A percentile compares a stretch with the other conserved stretches of the same genome.
phyloP scores from a whole-genome alignment of 1,140 invertebrate species.

The Sminthurides bifidus region DNA sequence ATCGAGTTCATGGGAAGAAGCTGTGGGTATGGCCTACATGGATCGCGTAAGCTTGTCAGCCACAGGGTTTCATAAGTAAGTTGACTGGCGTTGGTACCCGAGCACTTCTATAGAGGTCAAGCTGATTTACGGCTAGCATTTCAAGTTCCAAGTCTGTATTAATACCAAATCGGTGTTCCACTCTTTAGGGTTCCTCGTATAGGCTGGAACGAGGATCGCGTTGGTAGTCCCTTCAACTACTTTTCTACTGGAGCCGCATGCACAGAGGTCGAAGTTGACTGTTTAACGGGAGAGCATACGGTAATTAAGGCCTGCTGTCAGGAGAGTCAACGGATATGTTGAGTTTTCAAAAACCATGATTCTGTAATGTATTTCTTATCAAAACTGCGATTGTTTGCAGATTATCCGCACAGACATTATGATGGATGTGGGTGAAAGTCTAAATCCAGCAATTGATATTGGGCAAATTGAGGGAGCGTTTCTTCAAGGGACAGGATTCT shows the following conservation, averaged over 20 bases:
- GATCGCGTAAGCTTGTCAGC: constrained; percentile 68
- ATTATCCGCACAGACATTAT: constrained; percentile 54
- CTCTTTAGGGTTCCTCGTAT: constrained; percentile 61
- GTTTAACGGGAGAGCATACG: constrained; percentile 72
- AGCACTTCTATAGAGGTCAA: constrained; percentile 38
- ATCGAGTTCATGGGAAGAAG: constrained; percentile 71
- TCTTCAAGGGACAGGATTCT: constrained; percentile 49
- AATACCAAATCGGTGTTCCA: constrained; percentile 45
- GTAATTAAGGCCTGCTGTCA: constrained; percentile 72
- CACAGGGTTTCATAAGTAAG: constrained; percentile 62
- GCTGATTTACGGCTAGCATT: constrained; percentile 39
- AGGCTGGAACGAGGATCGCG: constrained; percentile 58
- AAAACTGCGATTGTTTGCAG: constrained; percentile 13
- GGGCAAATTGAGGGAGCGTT: constrained; percentile 60
- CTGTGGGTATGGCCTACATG: constrained; percentile 66
- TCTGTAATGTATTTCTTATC: background rate
- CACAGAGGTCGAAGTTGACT: constrained; percentile 75
- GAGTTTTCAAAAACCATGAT: background rate
- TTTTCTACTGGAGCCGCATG: constrained; percentile 65
- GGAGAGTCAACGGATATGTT: constrained; percentile 53
- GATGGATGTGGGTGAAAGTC: constrained; percentile 54
- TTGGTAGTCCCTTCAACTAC: constrained; percentile 62
- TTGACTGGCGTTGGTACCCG: constrained; percentile 37
- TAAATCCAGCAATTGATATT: constrained; percentile 58
- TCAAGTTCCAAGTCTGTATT: background rate